Base-by-base conservation (phyloP, 2,888 invertebrate genomes). In the Habroteleia sp. region DNA sequence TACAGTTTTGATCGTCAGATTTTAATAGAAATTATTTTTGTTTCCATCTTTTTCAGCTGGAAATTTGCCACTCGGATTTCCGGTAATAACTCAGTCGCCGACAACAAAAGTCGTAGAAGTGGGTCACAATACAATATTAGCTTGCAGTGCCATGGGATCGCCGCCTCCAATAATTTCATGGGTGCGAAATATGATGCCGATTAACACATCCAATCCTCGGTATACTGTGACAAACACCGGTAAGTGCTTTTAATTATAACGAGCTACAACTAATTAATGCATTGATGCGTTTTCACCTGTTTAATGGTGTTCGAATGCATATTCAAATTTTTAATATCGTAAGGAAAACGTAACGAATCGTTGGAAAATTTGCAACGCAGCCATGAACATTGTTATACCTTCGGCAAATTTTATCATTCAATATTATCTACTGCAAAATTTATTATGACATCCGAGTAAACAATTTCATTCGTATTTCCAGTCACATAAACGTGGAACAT, bases 31-130 rank as follows among this genome's bases (percentile, higher is more conserved):
- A 56, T 37, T 17, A 17, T 3, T 31, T 31, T 31, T 29, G 23
- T 8, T 50, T 42, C 33, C 7, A 16, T 31, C 4, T 80, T 81
- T 91, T 90, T 44, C 91, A 94, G 97, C 93, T 81, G 96, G 95
- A 85, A 95, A 95, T 89, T 91, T 96, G 76, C 98, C 99, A 0
- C 91, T 91, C 41, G 99, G 98, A 23, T 99, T 98, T 90, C 99
- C 99, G 41, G 92, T 92, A 87, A 95, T 97, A 86, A 93, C 94
- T 27, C 94, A 95, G 82, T 94, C 96, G 33, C 97, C 98, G 0
- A 93, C 93, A 74, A 94, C 97, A 65, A 96, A 97, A 90, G 98
- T 97, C 54, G 98, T 98, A 50, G 99, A 99, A 90, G 97, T 96
- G 79, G 97, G 97, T 10, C 96, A 97, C 89, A 96, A 94, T 37